A percentile compares a stretch with the other conserved stretches of the same genome.
These are phyloP conservation scores for Lemur catta DNA, from an alignment of 2,797 vertebrate species.

Conservation along the genomic window DNA sequence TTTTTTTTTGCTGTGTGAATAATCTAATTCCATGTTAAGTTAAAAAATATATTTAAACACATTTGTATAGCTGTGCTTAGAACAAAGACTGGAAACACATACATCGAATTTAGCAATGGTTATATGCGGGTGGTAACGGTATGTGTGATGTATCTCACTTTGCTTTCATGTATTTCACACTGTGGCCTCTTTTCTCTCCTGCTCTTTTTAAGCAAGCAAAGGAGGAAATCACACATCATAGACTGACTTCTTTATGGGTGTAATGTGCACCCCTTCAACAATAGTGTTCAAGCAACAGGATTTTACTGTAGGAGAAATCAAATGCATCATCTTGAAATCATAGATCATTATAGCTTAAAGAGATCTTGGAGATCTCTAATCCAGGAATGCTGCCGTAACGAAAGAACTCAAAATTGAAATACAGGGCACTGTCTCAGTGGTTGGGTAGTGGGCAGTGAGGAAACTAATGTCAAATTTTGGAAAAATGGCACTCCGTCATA, in stretches of 20 bases:
- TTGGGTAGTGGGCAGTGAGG: background rate
- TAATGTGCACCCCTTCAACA: background rate
- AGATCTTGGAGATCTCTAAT: background rate
- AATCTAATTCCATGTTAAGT: background rate
- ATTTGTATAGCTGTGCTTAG: background rate
- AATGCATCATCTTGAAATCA: background rate
- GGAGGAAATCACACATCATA: background rate
- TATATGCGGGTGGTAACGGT: background rate
- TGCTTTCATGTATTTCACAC: background rate
- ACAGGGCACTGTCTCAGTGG: background rate
- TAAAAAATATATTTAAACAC: background rate
- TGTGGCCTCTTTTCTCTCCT: background rate
- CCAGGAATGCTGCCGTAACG: background rate
- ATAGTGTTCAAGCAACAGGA: background rate
- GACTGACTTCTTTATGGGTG: background rate
- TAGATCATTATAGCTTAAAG: background rate
- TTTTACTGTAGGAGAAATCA: background rate
- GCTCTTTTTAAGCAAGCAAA: background rate
- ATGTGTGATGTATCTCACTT: background rate
- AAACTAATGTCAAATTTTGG: background rate
- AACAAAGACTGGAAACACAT: background rate
- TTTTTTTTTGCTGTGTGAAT: background rate
- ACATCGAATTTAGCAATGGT: background rate
- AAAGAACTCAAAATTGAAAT: background rate
- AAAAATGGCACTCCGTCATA: accelerated